Evolutionary conservation across 2,888 invertebrate genomes (phyloP), one percentile per base, ranked within the genome.

Genomic region (Clistopyga incitator): DNA sequence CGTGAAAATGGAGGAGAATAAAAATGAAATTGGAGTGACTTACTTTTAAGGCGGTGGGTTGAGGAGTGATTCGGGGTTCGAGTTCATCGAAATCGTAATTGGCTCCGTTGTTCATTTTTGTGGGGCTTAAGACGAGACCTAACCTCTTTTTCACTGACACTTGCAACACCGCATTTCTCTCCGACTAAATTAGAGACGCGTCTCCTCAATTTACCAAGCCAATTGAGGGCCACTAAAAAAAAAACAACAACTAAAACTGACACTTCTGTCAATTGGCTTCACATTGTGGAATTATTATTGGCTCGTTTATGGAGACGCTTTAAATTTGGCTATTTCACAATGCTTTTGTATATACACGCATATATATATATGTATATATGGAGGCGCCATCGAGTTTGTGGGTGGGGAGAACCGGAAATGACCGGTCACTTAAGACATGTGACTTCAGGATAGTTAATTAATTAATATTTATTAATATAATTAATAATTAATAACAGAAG

Each of bases 21-120:
- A 64, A 71, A 38, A 38, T 0, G 38, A 10, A 38, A 70, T 38
- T 2, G 8, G 15, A 11, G 6, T 4, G 11, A 72, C 78, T 74
- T 68, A 42, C 82, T 23, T 74, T 72, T 34, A 78, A 45, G 38
- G 68, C 18, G 11, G 89, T 83, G 42, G 86, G 91, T 82, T 86
- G 88, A 0, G 92, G 92, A 70, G 87, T 87, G 72, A 70, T 83
- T 86, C 92, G 88, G 15, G 92, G 92, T 76, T 91, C 91, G 72
- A 90, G 88, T 82, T 91, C 91, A 29, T 91, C 91, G 20, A 87
- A 88, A 77, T 78, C 81, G 59, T 85, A 70, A 15, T 76, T 82
- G 85, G 78, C 76, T 67, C 81, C 82, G 83, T 84, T 84, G 83
- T 87, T 84, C 89, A 89, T 89, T 13, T 74, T 84, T 64, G 25